Evolutionary conservation across 2,797 vertebrate genomes (phyloP), one percentile per base, ranked within the genome.

Genomic region (Distichodus sexfasciatus): DNA sequence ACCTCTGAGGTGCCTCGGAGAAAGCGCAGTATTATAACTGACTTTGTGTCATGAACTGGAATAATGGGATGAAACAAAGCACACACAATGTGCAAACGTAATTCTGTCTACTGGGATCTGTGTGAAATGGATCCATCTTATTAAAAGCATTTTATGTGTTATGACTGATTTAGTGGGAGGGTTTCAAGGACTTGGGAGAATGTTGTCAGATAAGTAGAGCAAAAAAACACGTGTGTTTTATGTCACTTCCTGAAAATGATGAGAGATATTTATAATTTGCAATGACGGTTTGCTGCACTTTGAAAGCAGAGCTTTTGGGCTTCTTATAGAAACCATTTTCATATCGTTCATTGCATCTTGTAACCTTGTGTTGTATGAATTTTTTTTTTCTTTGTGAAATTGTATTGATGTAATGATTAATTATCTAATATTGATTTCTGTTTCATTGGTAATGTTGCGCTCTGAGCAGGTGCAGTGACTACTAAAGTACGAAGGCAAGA

Each of bases 401-500:
- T 53, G 51, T 77, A 47, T 57, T 73, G 43, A 21, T 66, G 86
- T 88, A 80, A 86, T 88, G 79, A 88, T 84, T 62, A 46, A 54
- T 91, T 87, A 90, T 90, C 85, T 90, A 86, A 84, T 89, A 84
- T 69, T 70, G 65, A 89, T 85, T 87, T 88, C 85, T 91, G 87
- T 90, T 90, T 86, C 76, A 70, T 92, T 96, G 96, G 94, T 93
- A 87, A 91, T 82, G 83, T 96, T 95, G 93, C 93, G 92, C 94
- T 94, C 93, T 95, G 93, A 99, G 94, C 97, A 98, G 97, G 96
- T 96, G 96, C 97, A 92, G 95, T 99, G 95, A 95, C 96, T 94
- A 94, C 96, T 97, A 98, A 99, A 96, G 94, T 98, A 93, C 96
- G 96, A 95, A 98, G 97, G 95, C 96, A 98, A 94, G 96, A 99